phyloP scores from a whole-genome alignment of 2,888 invertebrate species.

The Coenonympha glycerion region DNA sequence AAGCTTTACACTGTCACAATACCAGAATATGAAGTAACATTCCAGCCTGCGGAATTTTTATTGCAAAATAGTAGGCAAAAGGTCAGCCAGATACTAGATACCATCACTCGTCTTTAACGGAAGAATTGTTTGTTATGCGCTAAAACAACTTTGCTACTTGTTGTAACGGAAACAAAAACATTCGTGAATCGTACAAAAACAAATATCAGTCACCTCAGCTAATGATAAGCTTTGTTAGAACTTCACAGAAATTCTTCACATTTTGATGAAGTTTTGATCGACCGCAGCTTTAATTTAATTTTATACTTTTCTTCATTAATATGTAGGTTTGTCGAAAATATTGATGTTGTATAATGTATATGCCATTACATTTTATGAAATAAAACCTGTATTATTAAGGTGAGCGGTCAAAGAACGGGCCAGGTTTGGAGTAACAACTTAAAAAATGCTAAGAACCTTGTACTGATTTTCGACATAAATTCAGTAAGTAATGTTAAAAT shows the following conservation, averaged over 20 bases:
- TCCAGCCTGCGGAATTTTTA: not conserved
- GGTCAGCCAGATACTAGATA: slow-evolving; percentile 5
- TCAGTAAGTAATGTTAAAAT: not conserved
- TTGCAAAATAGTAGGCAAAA: slow-evolving; percentile 8
- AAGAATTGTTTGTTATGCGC: not conserved
- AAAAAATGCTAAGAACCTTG: not conserved
- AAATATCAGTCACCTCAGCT: too few relatives aligned
- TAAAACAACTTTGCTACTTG: not conserved
- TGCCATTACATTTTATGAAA: slow-evolving; percentile 23
- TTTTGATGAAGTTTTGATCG: too few relatives aligned
- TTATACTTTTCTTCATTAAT: too few relatives aligned
- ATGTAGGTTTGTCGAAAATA: too few relatives aligned
- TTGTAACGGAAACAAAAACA: too few relatives aligned
- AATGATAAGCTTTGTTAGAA: too few relatives aligned
- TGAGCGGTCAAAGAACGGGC: slow-evolving; percentile 11
- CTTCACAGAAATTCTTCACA: too few relatives aligned
- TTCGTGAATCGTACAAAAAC: too few relatives aligned
- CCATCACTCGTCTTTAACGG: not conserved
- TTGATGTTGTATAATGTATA: not conserved
- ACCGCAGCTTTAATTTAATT: too few relatives aligned
- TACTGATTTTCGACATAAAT: not conserved
- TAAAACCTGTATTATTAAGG: slow-evolving; percentile 24
- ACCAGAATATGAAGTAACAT: slow-evolving; percentile 1
- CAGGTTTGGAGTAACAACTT: slow-evolving; percentile 10
- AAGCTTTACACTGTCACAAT: not conserved